Evolutionary conservation across 2,888 invertebrate species (phyloP), one percentile per base, ranked within the genome.

Genomic region (Meteorus cinctellus): DNA sequence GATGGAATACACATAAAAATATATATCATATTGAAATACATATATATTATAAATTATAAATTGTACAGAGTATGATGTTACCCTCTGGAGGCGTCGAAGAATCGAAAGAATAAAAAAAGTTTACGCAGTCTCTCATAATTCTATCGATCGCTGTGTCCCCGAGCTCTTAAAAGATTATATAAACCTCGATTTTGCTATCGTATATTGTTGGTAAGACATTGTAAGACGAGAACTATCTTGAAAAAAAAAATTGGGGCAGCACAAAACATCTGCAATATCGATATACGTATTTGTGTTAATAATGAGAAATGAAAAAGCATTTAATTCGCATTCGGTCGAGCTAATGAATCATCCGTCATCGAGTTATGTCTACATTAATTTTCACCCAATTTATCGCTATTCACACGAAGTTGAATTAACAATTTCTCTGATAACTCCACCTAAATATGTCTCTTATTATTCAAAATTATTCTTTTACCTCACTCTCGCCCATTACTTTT

Each of bases 301-400:
- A 55, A 55, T n/a, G 14, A 16, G 4, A 48, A 41, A 48, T 45
- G n/a, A 48, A 4, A 8, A 6, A 31, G 29, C 6, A 48, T 48
- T 51, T 67, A 29, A 67, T 67, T 48, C 12, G 5, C 45, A 48
- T 12, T 48, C n/a, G 29, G 8, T 6, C 67, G 55, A 27, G 48
- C 31, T n/a, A 67, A 67, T 67, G 51, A 51, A 67, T 3, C n/a
- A 45, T 67, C 29, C 10, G 48, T n/a, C 8, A 51, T 67, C n/a
- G 29, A 67, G 10, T 67, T 67, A 41, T 51, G 48, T 29, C 29
- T 2, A 31, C 16, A 67, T 67, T 67, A 51, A 67, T 67, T 67
- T 48, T 48, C 67, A n/a, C n/a, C n/a, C 29, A 67, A 48, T 67
- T 67, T 48, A 51, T 48, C 10, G 19, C 48, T 29, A 67, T 67